Evolutionary conservation across 2,888 invertebrate species (phyloP).

Genomic region (Camponotus fellah): DNA sequence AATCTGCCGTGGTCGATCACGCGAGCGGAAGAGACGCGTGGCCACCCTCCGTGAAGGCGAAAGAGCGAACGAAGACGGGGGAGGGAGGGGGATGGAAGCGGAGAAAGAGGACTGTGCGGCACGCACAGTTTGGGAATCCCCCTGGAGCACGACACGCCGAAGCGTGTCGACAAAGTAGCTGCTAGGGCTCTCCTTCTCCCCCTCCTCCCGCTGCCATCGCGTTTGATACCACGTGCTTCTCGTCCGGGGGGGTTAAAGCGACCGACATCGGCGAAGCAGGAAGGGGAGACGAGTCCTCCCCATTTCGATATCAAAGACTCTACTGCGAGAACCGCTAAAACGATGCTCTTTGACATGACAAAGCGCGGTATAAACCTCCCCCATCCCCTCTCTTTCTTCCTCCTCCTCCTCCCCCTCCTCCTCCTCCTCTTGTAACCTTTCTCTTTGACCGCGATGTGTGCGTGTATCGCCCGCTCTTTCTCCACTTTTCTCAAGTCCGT

Average conservation of each 20-base stretch:
- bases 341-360: conserved; percentile 75
- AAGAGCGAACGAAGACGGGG: not conserved
- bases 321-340: conserved; percentile 69
- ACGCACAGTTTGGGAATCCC: conserved; percentile 47
- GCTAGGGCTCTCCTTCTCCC: conserved; percentile 11
- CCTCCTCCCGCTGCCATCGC: conserved; percentile 53
- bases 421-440: conserved; percentile 56
- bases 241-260: conserved; percentile 65
- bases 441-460: conserved; percentile 36
- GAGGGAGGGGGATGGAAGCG: too few species aligned
- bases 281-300: conserved; percentile 66
- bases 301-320: conserved; percentile 77
- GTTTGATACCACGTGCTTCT: conserved; percentile 74
- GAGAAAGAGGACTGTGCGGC: not conserved
- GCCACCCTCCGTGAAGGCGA: conserved; percentile 44
- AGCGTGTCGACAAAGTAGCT: conserved; percentile 53
- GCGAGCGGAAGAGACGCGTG: conserved; percentile 35
- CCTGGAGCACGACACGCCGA: conserved; percentile 50
- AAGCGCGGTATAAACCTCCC: conserved; percentile 47
- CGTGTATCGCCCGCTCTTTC: conserved; percentile 31
- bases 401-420: conserved; percentile 45
- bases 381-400: conserved; percentile 23
- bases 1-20: conserved; percentile 42
- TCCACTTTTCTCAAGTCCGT: conserved; percentile 55
- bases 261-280: conserved; percentile 60